phyloP scores from a whole-genome alignment of 2,797 vertebrate species.

The Remorina albescens region DNA sequence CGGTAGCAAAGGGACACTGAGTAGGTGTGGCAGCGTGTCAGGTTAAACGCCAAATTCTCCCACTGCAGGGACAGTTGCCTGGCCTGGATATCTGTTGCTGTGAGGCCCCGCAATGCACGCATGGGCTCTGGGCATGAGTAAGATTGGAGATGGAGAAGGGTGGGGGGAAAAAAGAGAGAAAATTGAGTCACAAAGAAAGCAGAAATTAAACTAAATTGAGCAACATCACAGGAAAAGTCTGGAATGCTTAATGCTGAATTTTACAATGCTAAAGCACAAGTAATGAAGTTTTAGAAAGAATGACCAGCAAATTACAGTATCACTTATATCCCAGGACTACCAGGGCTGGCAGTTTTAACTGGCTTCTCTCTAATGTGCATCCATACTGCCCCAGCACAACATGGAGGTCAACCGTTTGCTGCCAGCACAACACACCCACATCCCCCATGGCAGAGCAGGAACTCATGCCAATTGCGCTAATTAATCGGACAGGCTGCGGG shows the following conservation, averaged over 20 bases:
- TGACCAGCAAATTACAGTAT: constrained; percentile 11
- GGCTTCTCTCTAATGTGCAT: constrained; percentile 34
- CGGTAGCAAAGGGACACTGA: constrained; percentile 94
- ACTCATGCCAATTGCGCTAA: constrained; percentile 82
- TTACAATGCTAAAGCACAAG: constrained; percentile 22
- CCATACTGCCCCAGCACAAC: constrained; percentile 53
- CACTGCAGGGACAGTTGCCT: constrained; percentile 95
- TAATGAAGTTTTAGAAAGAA: constrained; percentile 17
- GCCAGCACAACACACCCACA: constrained; percentile 68
- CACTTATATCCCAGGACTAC: constrained; percentile 40
- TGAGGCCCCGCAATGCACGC: constrained; percentile 91
- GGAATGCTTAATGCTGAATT: constrained; percentile 3
- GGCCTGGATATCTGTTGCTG: constrained; percentile 91
- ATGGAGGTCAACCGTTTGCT: constrained; percentile 71
- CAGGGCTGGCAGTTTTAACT: constrained; percentile 45
- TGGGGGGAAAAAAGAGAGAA: neutral
- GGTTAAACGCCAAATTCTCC: constrained; percentile 96
- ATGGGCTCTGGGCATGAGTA: constrained; percentile 88
- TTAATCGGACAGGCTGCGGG: constrained; percentile 77
- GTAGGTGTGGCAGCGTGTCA: constrained; percentile 98
- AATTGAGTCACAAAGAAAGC: constrained; percentile 5
- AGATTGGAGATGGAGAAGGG: constrained; percentile 1
- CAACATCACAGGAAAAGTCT: constrained; percentile 19
- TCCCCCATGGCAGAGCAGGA: constrained; percentile 62
- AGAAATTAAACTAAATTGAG: constrained; percentile 16